phyloP scores from a whole-genome alignment of 1,140 invertebrate species.

The Parasteatoda tepidariorum region DNA sequence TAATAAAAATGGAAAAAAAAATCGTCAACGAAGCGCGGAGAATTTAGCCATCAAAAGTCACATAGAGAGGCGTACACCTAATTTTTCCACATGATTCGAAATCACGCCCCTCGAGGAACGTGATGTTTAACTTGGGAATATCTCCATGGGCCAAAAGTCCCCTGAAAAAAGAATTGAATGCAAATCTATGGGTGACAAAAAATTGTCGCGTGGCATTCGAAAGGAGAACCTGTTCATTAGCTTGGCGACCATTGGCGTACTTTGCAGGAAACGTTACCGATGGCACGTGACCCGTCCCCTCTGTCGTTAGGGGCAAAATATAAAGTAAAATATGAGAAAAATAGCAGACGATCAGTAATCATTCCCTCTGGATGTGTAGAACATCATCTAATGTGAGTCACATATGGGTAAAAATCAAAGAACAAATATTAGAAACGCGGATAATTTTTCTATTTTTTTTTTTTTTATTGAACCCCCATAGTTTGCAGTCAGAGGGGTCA shows the following conservation, averaged over 20 bases:
- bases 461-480: neutral
- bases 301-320: neutral
- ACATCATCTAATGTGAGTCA: slow-evolving; percentile 45
- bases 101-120: slow-evolving; percentile 40
- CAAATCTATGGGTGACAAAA: slow-evolving; percentile 25
- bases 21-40: neutral
- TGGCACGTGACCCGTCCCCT: slow-evolving; percentile 15
- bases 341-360: slow-evolving; percentile 28
- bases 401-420: slow-evolving; percentile 33
- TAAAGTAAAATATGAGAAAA: slow-evolving; percentile 29
- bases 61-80: slow-evolving; percentile 28
- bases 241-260: slow-evolving; percentile 32
- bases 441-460: neutral
- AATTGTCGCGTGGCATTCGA: slow-evolving; percentile 8
- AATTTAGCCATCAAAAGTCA: slow-evolving; percentile 52
- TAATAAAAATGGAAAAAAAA: neutral
- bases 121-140: slow-evolving; percentile 44
- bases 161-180: slow-evolving; percentile 20
- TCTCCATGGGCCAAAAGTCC: neutral
- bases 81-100: slow-evolving; percentile 20
- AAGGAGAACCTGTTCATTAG: slow-evolving; percentile 43
- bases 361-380: slow-evolving; percentile 37
- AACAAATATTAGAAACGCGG: slow-evolving; percentile 29
- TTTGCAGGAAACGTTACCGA: neutral
- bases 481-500: slow-evolving; percentile 7